phyloP scores from a whole-genome alignment of 23 tunicate species.

The Clavelina lepadiformis region DNA sequence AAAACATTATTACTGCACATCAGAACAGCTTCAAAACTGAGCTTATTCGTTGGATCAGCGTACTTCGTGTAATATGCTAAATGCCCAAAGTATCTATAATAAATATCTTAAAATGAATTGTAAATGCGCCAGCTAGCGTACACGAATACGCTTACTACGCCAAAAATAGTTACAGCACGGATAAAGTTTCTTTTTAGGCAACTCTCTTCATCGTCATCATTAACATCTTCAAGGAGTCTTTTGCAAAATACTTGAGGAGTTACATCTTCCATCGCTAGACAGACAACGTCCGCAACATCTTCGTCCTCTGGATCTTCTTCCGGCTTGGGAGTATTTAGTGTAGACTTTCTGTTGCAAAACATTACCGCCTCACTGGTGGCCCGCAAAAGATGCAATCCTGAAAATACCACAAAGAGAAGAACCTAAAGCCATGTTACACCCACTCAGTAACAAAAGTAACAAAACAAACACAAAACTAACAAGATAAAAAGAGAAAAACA shows the following conservation, averaged over 20 bases:
- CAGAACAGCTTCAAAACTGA: too few species aligned
- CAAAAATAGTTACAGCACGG: slow-evolving; percentile 3
- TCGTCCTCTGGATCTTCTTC: slow-evolving; percentile 40
- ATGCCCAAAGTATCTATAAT: too few species aligned
- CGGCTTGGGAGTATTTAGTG: slow-evolving; percentile 3
- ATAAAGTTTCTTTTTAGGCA: neutral
- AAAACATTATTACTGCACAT: too few species aligned
- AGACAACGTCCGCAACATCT: slow-evolving; percentile 9
- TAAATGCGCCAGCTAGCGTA: slow-evolving; percentile 15
- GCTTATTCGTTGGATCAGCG: too few species aligned
- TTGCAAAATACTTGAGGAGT: slow-evolving; percentile 9
- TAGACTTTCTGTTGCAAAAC: neutral
- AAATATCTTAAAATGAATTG: neutral
- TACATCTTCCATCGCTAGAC: slow-evolving; percentile 8
- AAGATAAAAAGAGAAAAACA: too few species aligned
- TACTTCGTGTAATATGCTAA: too few species aligned
- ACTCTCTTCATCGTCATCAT: neutral
- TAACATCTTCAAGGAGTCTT: neutral
- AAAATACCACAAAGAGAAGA: too few species aligned
- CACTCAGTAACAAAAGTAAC: too few species aligned
- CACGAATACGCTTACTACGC: slow-evolving; percentile 2
- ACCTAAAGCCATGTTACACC: too few species aligned
- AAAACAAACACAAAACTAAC: too few species aligned
- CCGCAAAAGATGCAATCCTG: slow-evolving; percentile 13
- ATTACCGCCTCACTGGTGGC: slow-evolving; percentile 13